Conservation (phyloP, 2,113 vertebrate species). For the Ramphastos sulfuratus region DNA sequence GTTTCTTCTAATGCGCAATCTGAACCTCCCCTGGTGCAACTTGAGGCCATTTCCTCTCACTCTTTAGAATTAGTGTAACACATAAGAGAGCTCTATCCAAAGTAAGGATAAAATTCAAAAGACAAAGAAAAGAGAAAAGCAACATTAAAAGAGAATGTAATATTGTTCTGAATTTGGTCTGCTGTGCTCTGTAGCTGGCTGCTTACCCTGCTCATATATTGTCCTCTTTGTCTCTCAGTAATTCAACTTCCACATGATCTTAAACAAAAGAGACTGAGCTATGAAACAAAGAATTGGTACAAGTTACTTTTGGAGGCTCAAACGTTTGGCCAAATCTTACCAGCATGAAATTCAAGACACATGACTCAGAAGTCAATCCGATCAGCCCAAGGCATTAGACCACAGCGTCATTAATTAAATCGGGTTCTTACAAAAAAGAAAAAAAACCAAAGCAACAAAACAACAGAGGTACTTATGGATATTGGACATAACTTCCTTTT, state of each 20-base stretch:
- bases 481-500: background rate
- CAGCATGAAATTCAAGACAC: slow-evolving; percentile 8
- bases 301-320: background rate
- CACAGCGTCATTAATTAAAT: background rate
- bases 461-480: background rate
- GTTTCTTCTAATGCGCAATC: no score
- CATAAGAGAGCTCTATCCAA: background rate
- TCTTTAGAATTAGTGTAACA: background rate
- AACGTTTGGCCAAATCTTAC: background rate
- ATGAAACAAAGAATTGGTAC: background rate
- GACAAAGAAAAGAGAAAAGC: background rate
- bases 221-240: background rate
- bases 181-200: background rate
- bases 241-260: background rate
- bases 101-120: background rate
- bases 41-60: no score
- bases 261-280: background rate
- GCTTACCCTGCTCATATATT: background rate
- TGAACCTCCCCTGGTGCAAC: no score
- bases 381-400: background rate
- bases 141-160: background rate
- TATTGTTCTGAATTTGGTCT: background rate
- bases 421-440: background rate
- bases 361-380: background rate
- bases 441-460: background rate